Base-by-base conservation (phyloP, 2,888 invertebrate species). In the Neocrepidodera transversa region DNA sequence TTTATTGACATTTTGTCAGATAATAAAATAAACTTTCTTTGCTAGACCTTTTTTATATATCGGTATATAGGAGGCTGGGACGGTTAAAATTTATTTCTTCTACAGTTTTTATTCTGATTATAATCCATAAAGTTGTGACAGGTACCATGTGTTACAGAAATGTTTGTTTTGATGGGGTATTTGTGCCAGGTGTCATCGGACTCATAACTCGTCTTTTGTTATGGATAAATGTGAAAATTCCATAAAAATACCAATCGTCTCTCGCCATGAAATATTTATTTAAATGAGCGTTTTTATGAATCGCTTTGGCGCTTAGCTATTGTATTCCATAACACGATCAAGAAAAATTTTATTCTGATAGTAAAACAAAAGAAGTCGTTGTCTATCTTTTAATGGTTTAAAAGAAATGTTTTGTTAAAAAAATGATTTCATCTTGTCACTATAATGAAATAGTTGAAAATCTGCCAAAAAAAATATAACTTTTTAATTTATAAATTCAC, bases 91-190 rank as follows among this genome's bases (percentile, higher is more conserved):
- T 35, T 35, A 35, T 35, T 11, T 35, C 35, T 35, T 35, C 13
- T 35, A 13, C 35, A 35, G 14, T 35, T 28, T 2, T 6, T 49
- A 49, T 49, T 49, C 35, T 20, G 20, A 28, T 7, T 10, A 36
- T 13, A 11, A 53, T 52, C 53, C 35, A 43, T 35, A 53, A 53
- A 18, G 11, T 53, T 43, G 53, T 43, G 43, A 40, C 53, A 53
- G 53, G 53, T 53, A 53, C 53, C 53, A 45, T 45, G 43, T 53
- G 53, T 53, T 40, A 32, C 35, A 11, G 20, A 5, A 23, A 38
- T 26, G 36, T 50, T 50, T 50, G 26, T 38, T 38, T 38, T 14
- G 38, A 40, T 38, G 16, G 38, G 13, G 38, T 50, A 23, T 23
- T 50, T 20, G 38, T 16, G 18, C 36, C 50, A 26, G 50, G 26